Evolutionary conservation across 2,797 vertebrate genomes (phyloP), one percentile per base, ranked within the genome.

Genomic region (Masticophis lateralis): DNA sequence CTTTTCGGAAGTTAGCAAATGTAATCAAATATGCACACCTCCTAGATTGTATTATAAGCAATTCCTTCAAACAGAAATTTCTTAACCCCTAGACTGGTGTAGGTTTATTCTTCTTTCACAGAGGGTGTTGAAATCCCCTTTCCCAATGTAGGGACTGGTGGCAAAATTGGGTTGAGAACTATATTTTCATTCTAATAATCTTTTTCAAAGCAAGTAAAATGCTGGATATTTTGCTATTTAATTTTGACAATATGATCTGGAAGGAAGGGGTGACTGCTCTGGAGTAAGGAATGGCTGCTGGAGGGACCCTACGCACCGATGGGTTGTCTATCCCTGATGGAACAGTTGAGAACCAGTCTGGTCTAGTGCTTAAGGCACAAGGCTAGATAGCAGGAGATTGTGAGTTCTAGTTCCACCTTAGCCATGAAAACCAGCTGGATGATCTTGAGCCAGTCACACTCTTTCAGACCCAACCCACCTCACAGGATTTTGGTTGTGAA

Each of bases 31-130:
- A 18, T 37, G 13, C 91, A 88, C 92, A 95, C 95, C 74, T 93
- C 93, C 95, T 91, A 43, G 86, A 56, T 20, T 93, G 87, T 91
- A 94, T 90, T 91, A 90, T 22, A 37, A 93, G 95, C 47, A 88
- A 83, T 53, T 89, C 92, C 95, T 92, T 74, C 63, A 94, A 89
- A 88, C 91, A 53, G 88, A 60, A 32, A 37, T 92, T 89, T 93
- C 2, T 92, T 37, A 53, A 14, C 63, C 16, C 55, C 43, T 20
- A 37, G 12, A 55, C 63, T 89, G 51, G 12, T 53, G 1, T 56
- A 87, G 60, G 6, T 56, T 59, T 51, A 28, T 13, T 37, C 47
- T 59, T 61, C n/a, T 79, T 51, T 32, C 74, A 57, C 28, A 47
- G 37, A 25, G 2, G 12, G 20, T 47, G 37, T 83, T 47, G 37